Conservation (phyloP, 1,140 invertebrate species). For the Potamilus streckersoni region DNA sequence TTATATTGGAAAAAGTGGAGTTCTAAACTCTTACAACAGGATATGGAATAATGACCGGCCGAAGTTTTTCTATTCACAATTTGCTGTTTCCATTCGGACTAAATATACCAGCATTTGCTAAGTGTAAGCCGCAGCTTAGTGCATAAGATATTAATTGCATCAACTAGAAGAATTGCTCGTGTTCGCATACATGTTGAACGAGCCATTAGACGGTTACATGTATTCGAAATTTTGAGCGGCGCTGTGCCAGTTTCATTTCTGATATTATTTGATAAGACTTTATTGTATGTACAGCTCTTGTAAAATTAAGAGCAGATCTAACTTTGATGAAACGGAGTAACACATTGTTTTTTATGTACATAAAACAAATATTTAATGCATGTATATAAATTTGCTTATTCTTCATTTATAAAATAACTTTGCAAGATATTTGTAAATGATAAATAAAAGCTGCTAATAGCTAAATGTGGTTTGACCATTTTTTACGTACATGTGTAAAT, state of each 20-base stretch:
- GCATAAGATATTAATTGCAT: slow-evolving; percentile 30
- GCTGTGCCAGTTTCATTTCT: no score
- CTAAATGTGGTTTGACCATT: no score
- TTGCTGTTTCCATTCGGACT: slow-evolving; percentile 20
- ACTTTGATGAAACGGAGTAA: no score
- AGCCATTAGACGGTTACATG: slow-evolving; percentile 35
- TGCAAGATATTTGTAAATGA: no score
- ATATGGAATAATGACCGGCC: slow-evolving; percentile 14
- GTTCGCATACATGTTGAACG: slow-evolving; percentile 55
- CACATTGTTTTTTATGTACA: no score
- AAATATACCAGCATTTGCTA: slow-evolving; percentile 41
- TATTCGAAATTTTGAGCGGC: slow-evolving; percentile 11
- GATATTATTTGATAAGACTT: no score
- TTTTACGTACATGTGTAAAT: no score
- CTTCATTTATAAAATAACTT: no score
- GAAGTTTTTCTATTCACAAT: slow-evolving; percentile 26
- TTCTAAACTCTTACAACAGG: slow-evolving; percentile 21
- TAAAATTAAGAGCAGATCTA: no score
- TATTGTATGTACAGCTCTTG: not conserved
- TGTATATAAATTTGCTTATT: no score
- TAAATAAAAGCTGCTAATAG: no score
- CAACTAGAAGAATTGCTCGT: slow-evolving; percentile 42
- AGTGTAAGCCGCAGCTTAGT: slow-evolving; percentile 32
- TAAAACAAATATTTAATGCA: no score
- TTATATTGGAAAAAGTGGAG: slow-evolving; percentile 45